Percentiles rank a stretch among this genome's conserved stretches.
These are phyloP conservation scores for Drosophila yooni DNA, from an alignment of 2,888 invertebrate species.

Conservation along the genomic window DNA sequence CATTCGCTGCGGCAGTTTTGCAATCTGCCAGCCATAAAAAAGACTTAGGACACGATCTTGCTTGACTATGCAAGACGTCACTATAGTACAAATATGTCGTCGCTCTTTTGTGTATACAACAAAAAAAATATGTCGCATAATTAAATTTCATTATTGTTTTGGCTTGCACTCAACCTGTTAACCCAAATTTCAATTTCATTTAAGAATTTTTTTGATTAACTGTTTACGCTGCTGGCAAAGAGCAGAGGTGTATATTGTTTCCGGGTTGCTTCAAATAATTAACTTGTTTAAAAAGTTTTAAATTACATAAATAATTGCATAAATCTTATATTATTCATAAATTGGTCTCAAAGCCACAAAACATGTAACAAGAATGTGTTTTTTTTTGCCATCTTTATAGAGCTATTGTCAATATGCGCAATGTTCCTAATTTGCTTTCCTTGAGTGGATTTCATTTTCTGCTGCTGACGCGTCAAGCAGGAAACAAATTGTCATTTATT, in stretches of 20 bases:
- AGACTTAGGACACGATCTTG: slow-evolving; percentile 71
- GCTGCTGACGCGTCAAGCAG: slow-evolving; percentile 32
- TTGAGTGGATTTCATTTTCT: slow-evolving; percentile 18
- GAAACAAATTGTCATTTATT: slow-evolving; percentile 33
- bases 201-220: slow-evolving; percentile 37
- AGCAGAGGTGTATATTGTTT: background rate
- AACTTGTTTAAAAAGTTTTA: background rate
- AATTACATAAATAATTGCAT: background rate
- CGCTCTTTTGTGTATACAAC: background rate
- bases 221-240: background rate
- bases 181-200: slow-evolving; percentile 62
- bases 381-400: background rate
- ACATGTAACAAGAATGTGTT: background rate
- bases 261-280: background rate
- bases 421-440: slow-evolving; percentile 3
- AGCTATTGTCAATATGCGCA: background rate
- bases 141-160: slow-evolving; percentile 22
- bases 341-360: background rate
- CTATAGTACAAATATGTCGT: background rate
- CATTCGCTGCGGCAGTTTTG: slow-evolving; percentile 48
- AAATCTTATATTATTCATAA: background rate
- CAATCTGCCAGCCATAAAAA: slow-evolving; percentile 54
- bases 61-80: background rate
- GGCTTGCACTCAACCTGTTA: slow-evolving; percentile 55
- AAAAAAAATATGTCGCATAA: slow-evolving; percentile 30